Base-by-base conservation (phyloP, 2,797 vertebrate species). In the Epinephelus malabaricus region DNA sequence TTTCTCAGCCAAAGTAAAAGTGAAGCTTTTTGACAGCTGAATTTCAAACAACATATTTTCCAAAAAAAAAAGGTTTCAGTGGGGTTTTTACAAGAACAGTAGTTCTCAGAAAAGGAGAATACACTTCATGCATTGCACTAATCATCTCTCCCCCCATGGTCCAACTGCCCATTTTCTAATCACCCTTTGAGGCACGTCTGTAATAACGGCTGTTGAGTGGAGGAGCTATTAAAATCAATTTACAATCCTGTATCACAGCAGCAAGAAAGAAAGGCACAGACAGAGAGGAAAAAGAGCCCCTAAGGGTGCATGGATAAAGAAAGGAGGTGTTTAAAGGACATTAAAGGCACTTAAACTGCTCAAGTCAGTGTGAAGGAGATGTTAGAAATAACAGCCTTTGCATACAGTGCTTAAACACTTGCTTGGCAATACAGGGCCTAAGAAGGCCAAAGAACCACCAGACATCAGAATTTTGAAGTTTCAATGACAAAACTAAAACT, bases 191-290 rank as follows among this genome's bases (percentile, higher is more conserved):
- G 78, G 74, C 70, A 79, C 63, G 74, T 90, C 82, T 84, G 79
- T 88, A 92, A 91, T 93, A 85, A 90, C 21, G 30, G 47, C 82
- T 88, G 86, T 86, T 79, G 73, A 87, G 80, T 85, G 72, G 79
- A 83, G 75, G 69, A 77, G 78, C 83, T 80, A 88, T 92, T 92
- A 86, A 87, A 91, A 88, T 86, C 81, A 77, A 91, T 94, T 92
- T 83, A 79, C 79, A 78, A 69, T 58, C 43, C 15, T 34, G 54
- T 74, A 75, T 69, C 54, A 65, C 68, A 78, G 63, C 62, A 58
- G 67, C 46, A 5, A 58, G 47, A 72, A 50, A 51, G 72, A 67
- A 59, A 73, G 61, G 58, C n/a, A 64, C 8, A 51, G 25, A 53
- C n/a, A 78, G 34, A 12, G 53, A 69, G 69, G 46, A 71, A 85